Conservation (phyloP, 64 coral and sea anemone species). For the Dendrophyllia cribrosa region DNA sequence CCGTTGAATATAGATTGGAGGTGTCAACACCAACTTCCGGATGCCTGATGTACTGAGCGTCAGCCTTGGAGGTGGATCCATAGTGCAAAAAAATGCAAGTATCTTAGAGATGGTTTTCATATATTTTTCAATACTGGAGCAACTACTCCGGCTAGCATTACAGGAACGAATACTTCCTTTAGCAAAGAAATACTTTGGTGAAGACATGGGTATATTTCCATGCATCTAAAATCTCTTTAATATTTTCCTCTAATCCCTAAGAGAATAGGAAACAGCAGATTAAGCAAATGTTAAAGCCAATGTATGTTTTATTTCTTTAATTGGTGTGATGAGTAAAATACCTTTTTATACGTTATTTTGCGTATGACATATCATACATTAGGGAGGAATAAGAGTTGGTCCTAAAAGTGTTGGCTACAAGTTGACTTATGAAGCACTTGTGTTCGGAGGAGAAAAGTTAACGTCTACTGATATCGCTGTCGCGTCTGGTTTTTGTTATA, state of each 20-base stretch:
- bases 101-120: too few relatives aligned
- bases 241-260: too few relatives aligned
- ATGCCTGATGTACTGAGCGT: constrained; percentile 97
- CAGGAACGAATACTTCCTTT: too few relatives aligned
- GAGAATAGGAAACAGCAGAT: too few relatives aligned
- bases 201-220: too few relatives aligned
- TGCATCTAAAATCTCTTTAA: too few relatives aligned
- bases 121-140: too few relatives aligned
- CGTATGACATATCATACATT: background rate
- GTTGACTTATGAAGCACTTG: constrained; percentile 65
- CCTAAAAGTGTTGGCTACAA: constrained; percentile 87
- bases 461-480: constrained; percentile 92
- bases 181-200: too few relatives aligned
- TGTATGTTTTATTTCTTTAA: too few relatives aligned
- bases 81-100: background rate
- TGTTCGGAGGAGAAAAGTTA: constrained; percentile 73
- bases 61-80: constrained; percentile 87
- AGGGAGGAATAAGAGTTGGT: constrained; percentile 69
- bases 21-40: constrained; percentile 94
- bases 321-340: too few relatives aligned
- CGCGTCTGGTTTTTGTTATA: constrained; percentile 65
- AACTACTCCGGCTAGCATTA: too few relatives aligned
- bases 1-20: constrained; percentile 62
- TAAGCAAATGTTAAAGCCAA: too few relatives aligned
- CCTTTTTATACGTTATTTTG: background rate